Base-by-base conservation (phyloP, 2,888 invertebrate species). In the Platycheirus rosarum region DNA sequence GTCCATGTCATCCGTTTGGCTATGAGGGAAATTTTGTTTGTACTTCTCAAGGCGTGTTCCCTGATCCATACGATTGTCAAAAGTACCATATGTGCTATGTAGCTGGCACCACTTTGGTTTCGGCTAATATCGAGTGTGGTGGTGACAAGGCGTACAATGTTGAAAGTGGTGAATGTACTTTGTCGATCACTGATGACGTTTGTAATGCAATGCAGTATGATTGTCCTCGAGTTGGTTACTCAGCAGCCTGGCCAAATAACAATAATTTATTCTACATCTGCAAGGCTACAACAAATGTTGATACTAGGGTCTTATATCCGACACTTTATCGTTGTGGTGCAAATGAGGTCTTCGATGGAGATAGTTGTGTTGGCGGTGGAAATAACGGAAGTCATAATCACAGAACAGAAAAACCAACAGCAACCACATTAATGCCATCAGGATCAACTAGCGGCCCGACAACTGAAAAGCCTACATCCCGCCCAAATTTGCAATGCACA, bases 51-150 rank as follows among this genome's bases (percentile, higher is more conserved):
- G 90, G 90, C 46, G 86, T 90, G 14, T 90, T 89, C 35, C 90
- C 91, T 1, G 90, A 90, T 88, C 90, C 90, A 2, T 90, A 90
- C 37, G 90, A 90, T 69, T 90, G 90, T 55, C 90, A 90, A 85
- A 89, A 88, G 65, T 90, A 91, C 73, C 91, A 90, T 57, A 89
- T 90, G 88, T 90, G 90, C 65, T 89, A 90, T 66, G 88, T 88
- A 75, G 88, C 88, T 26, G 87, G 87, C 29, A 86, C 87, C 9
- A 88, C 89, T n/a, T 68, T 89, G 18, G 88, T 91, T 2, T 88
- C 90, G 2, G 89, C 88, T 4, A 88, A 88, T 29, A 87, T 90
- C 1, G 88, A 89, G n/a, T 90, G 90, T 73, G 89, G 87, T 66
- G 87, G 85, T 7, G 88, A 89, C 69, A 88, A 87, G 32, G 90